Conservation (phyloP, 2,797 vertebrate genomes). For the Threskiornis aethiopicus region DNA sequence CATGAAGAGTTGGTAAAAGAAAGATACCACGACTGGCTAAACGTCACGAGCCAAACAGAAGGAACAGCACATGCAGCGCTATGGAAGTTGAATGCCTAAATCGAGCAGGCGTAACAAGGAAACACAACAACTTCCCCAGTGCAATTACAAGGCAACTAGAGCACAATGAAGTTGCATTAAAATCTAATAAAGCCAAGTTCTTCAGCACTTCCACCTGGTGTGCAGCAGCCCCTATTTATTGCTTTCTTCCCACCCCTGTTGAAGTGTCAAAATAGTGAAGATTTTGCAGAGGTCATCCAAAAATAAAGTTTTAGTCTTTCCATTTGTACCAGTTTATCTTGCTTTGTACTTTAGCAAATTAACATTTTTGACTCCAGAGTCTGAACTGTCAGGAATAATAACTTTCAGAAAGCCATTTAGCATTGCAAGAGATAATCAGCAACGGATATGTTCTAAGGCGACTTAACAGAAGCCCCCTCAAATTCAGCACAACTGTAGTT, state of each 20-base stretch:
- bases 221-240: not conserved
- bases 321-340: not conserved
- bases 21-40: not conserved
- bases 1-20: not conserved
- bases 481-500: not conserved
- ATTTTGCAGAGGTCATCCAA: not conserved
- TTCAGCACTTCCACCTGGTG: not conserved
- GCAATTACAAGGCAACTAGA: not conserved
- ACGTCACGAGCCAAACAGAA: not conserved
- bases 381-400: not conserved
- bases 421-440: not conserved
- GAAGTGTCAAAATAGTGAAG: not conserved
- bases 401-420: not conserved
- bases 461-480: not conserved
- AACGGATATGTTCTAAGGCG: not conserved
- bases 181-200: not conserved
- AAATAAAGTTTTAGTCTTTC: not conserved
- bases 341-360: not conserved
- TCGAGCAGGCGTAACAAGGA: not conserved
- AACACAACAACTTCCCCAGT: not conserved
- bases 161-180: constrained; percentile 25
- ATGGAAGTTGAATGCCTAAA: not conserved
- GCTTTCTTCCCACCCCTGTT: not conserved
- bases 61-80: not conserved
- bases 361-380: not conserved